A percentile compares a stretch with the other conserved stretches of the same genome.
Conservation (phyloP, 2,888 invertebrate genomes). For the Erebia ligea region DNA sequence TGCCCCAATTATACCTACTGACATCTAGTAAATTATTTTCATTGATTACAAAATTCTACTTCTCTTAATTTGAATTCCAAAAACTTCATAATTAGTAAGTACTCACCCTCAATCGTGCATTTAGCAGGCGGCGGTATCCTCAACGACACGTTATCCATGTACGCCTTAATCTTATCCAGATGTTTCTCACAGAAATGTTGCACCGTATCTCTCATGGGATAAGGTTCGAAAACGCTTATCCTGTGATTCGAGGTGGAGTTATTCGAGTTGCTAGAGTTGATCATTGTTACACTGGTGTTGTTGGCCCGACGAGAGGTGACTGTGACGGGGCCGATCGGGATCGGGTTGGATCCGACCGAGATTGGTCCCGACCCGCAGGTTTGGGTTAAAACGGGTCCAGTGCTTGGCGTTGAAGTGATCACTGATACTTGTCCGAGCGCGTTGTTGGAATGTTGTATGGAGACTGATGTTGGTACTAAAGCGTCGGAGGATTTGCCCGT, state of each 20-base stretch:
- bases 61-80: background rate
- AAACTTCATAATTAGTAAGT: background rate
- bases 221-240: constrained; percentile 94
- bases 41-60: background rate
- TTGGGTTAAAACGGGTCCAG: constrained; percentile 40
- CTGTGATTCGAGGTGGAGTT: constrained; percentile 78
- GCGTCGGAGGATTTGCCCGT: constrained; percentile 71
- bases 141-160: constrained; percentile 93
- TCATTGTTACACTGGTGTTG: constrained; percentile 91
- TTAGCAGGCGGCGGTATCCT: constrained; percentile 95
- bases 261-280: constrained; percentile 76
- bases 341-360: constrained; percentile 47
- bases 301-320: constrained; percentile 85
- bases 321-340: constrained; percentile 83
- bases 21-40: background rate
- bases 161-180: constrained; percentile 94
- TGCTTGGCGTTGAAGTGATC: constrained; percentile 46
- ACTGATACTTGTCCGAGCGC: constrained; percentile 69
- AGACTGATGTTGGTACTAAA: constrained; percentile 61
- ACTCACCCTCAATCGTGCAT: constrained; percentile 95
- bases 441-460: constrained; percentile 69
- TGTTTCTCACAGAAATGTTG: constrained; percentile 98
- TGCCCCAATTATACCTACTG: too few species aligned
- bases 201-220: constrained; percentile 95
- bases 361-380: constrained; percentile 30